Base-by-base conservation (phyloP, 1,140 invertebrate genomes). In the Pissodes strobi region DNA sequence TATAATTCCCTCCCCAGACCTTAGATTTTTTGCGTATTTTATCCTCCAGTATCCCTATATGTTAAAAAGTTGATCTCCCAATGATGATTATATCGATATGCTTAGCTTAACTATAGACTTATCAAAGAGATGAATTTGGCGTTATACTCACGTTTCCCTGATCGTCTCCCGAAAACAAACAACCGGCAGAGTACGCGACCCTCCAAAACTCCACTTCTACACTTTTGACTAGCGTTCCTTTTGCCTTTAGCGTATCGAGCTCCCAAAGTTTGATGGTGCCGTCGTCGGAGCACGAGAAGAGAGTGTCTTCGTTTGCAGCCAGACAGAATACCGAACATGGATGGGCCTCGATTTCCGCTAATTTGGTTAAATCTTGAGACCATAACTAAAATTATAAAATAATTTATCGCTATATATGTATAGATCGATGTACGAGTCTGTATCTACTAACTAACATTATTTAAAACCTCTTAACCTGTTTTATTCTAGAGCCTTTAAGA, bases 211-310 rank as follows among this genome's bases (percentile, higher is more conserved):
- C 79, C n/a, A 70, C 64, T 41, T 75, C 57, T 2, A 48, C 49
- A 21, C 74, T 64, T 30, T 74, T 46, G 1, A 75, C 19, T 0
- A 80, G 41, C 1, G 69, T 74, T 34, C 64, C 63, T 61, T 76
- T 78, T 3, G 67, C 52, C 66, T 76, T 65, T 15, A 76, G 64
- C 10, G 74, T 76, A 37, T 75, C 72, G 6, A 79, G 57, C 10
- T 72, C 70, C 79, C 80, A 83, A 1, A 76, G 67, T 67, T 81
- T 80, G 0, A 83, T 73, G n/a, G 78, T 78, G 2, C 80, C 79
- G 69, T 83, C 82, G 65, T 81, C 82, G 0, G 81, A 82, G 65
- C 79, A 81, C 0, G 82, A 79, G 58, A 80, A 83, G 0, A 82
- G 48, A 43, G 72, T 76, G 38, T 79, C 70, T 4, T 77, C 74